phyloP scores from a whole-genome alignment of 2,113 vertebrate species.

The Rhea americana region DNA sequence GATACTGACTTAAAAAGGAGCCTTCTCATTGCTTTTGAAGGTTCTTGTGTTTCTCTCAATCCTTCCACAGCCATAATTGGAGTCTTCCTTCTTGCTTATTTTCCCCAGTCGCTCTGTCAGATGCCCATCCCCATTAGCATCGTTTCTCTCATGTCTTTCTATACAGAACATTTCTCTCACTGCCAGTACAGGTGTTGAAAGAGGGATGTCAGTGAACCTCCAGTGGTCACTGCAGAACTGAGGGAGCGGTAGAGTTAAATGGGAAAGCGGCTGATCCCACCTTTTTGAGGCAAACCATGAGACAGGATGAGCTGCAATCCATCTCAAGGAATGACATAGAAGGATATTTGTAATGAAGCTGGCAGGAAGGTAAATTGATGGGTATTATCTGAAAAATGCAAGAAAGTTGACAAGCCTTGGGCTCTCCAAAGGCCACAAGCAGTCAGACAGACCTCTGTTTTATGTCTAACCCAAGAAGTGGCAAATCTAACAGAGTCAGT shows the following conservation, averaged over 20 bases:
- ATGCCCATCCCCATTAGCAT: not conserved
- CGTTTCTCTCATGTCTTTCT: not conserved
- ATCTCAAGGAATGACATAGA: not conserved
- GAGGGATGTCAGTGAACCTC: not conserved
- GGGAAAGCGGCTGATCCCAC: not conserved
- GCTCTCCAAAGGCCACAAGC: not conserved
- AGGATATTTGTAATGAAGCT: not conserved
- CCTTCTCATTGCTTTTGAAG: not conserved
- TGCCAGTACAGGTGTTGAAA: fast-evolving
- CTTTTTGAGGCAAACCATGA: not conserved
- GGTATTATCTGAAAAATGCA: not conserved
- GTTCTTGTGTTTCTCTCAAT: not conserved
- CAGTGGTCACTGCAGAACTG: not conserved
- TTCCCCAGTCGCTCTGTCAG: not conserved
- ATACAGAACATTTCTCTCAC: not conserved
- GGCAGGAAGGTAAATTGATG: not conserved
- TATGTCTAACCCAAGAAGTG: not conserved
- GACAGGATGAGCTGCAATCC: not conserved
- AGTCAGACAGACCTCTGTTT: not conserved
- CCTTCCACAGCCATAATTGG: not conserved
- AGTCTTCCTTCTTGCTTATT: not conserved
- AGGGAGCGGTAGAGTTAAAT: not conserved
- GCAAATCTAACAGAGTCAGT: not conserved
- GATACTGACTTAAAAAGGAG: not conserved
- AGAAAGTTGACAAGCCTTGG: not conserved